A percentile compares a stretch with the other conserved stretches of the same genome.
These are phyloP conservation scores for Acleris emargana DNA, from an alignment of 2,888 invertebrate species.

Conservation along the genomic window DNA sequence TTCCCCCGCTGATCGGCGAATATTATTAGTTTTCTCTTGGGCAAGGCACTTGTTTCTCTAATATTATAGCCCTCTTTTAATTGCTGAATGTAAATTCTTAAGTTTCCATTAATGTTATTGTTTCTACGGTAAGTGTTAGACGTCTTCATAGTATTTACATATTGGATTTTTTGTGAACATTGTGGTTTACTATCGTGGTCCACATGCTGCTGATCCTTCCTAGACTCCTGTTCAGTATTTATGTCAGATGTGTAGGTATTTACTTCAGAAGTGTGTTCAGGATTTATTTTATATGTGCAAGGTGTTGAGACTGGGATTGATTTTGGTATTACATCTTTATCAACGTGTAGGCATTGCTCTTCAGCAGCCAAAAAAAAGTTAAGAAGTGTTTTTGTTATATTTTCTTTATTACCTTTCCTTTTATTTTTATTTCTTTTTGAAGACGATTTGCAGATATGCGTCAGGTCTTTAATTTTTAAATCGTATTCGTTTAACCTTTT, in stretches of 20 bases:
- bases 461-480: neutral
- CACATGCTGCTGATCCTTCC: too few relatives aligned
- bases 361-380: neutral
- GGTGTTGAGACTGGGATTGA: too few relatives aligned
- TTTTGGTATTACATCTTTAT: too few relatives aligned
- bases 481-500: neutral
- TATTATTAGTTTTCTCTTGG: neutral
- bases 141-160: neutral
- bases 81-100: neutral
- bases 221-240: too few relatives aligned
- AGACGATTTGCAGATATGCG: neutral
- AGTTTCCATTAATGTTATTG: neutral
- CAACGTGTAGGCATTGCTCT: neutral
- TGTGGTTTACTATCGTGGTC: neutral
- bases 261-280: too few relatives aligned
- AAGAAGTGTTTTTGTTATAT: neutral
- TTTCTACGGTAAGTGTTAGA: neutral
- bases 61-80: neutral
- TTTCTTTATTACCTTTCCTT: neutral
- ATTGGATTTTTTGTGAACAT: neutral
- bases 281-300: too few relatives aligned
- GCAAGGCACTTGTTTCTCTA: neutral
- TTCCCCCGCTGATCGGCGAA: neutral
- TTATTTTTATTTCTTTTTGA: neutral
- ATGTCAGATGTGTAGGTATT: too few relatives aligned